A percentile compares a stretch with the other conserved stretches of the same genome.
These are phyloP conservation scores for Beris chalybata DNA, from an alignment of 2,888 invertebrate species.

Conservation along the genomic window DNA sequence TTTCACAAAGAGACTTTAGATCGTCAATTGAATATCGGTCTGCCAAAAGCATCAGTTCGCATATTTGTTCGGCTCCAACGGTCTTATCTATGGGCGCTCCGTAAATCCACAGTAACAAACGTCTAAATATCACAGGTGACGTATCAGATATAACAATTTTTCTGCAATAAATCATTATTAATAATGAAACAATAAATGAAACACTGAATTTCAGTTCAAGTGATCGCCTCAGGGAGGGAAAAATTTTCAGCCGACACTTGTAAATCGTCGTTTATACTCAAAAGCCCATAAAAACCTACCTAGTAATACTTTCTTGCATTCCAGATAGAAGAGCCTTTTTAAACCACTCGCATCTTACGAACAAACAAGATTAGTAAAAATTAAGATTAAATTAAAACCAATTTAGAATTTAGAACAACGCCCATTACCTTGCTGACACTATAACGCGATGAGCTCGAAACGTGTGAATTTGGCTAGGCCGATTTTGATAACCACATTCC, in stretches of 20 bases:
- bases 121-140: constrained; percentile 63
- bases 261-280: neutral
- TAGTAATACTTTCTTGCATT: constrained; percentile 71
- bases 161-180: constrained; percentile 51
- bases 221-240: no score
- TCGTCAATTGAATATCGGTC: constrained; percentile 66
- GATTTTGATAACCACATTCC: constrained; percentile 16
- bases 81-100: constrained; percentile 62
- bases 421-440: constrained; percentile 59
- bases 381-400: neutral
- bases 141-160: constrained; percentile 70
- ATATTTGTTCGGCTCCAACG: constrained; percentile 60
- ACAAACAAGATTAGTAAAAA: neutral
- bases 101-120: constrained; percentile 67
- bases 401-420: neutral
- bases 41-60: constrained; percentile 66
- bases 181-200: neutral
- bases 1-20: constrained; percentile 66
- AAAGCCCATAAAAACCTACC: constrained; percentile 54
- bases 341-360: constrained; percentile 67
- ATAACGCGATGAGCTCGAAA: constrained; percentile 67
- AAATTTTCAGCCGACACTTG: no score
- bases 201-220: neutral
- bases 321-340: constrained; percentile 68
- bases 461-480: constrained; percentile 49